Base-by-base conservation (phyloP, 2,888 invertebrate genomes). In the Dysmachus trigonus region DNA sequence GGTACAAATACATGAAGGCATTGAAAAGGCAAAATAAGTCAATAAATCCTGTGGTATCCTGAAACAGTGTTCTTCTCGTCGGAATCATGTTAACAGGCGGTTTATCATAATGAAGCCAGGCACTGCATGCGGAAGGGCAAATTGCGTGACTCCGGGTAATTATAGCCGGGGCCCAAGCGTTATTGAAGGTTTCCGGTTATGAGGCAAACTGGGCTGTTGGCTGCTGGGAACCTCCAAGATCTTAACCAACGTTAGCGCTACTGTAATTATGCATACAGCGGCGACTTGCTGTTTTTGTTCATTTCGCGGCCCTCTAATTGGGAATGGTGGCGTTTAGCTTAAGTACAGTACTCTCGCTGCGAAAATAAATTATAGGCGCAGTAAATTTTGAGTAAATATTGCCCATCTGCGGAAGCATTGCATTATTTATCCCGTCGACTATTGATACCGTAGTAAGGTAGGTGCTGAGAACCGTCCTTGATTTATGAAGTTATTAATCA, bases 61-160 rank as follows among this genome's bases (percentile, higher is more conserved):
- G 85, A 71, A 53, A 82, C 53, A 74, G 53, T 83, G 74, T 82
- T 82, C 47, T 82, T 86, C 86, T 79, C 84, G 86, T 87, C 85
- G 86, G 85, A 87, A 85, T 87, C 87, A 87, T 87, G 87, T 87
- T 87, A 87, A 87, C 87, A 87, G 87, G 85, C 87, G 87, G 87
- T 87, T 87, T 86, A 87, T 87, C 87, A 87, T 87, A 86, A 85
- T 86, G 74, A 62, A 53, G 35, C 38, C 74, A 38, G 18, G 27
- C 27, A 8, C 71, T 41, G 71, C 81, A 85, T 38, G 15, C 62
- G 79, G 77, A 85, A 79, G 72, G 77, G n/a, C 31, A 27, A 77
- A 62, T 87, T 85, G 86, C 87, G 86, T 87, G 87, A 73, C 51
- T 82, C 35, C 74, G 41, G 53, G 85, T 86, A 87, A 87, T 87